Base-by-base conservation (phyloP, 2,797 vertebrate genomes). In the Paramormyrops hopkinsi region DNA sequence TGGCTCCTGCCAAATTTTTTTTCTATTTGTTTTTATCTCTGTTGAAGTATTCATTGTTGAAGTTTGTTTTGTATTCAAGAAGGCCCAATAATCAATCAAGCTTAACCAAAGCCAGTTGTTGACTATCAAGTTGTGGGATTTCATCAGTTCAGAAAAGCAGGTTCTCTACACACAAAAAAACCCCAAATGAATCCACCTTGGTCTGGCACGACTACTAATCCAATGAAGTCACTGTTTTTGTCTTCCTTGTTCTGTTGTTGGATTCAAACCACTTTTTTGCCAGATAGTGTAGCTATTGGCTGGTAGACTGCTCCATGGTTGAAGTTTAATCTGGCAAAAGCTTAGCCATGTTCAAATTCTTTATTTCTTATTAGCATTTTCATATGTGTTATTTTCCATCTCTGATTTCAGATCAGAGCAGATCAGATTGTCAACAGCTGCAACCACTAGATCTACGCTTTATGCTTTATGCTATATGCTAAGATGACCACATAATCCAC, bases 21-120 rank as follows among this genome's bases (percentile, higher is more conserved):
- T 86, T 83, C 91, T 89, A 89, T 37, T 89, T 91, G 84, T 93
- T 85, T 85, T 90, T 90, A 92, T 87, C 65, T 86, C 84, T 84
- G 82, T 9, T 82, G 76, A 41, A 82, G 41, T 46, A 82, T 82
- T 46, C 19, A 46, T 48, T 46, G 29, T 90, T 51, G 50, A 86
- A 37, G 85, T 76, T 88, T 25, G 46, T 65, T 88, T 89, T 59
- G 29, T 8, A 25, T 59, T 83, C 85, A 14, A 33, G 41, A 86
- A 88, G 37, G n/a, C 83, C 59, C 25, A 19, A 2, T 85, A 51
- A 85, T 59, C 44, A 46, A 65, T 62, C 29, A 88, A 22, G 41
- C 54, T 88, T 62, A 89, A 44, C 82, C 19, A 86, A 54, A 84
- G 88, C 44, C 88, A 83, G 53, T 83, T 56, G 51, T 83, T 85